Conservation (phyloP, 2,113 vertebrate species). For the Calyptommatus sinebrachiatus region DNA sequence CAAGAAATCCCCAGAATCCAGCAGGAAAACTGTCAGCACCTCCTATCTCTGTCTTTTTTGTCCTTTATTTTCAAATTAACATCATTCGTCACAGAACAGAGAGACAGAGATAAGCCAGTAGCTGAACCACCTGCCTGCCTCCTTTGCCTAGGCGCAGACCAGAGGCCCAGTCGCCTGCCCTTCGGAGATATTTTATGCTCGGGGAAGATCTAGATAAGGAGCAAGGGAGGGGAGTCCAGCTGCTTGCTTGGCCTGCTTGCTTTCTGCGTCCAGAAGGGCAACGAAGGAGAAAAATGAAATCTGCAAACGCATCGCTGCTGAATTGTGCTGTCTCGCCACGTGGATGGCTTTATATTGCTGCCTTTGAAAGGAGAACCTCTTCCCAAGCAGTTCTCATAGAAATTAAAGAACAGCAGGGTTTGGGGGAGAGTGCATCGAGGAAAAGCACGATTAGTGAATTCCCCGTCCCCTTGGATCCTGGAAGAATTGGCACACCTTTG, state of each 20-base stretch:
- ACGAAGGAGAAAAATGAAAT: background rate
- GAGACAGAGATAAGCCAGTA: slow-evolving; percentile 26
- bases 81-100: slow-evolving; percentile 37
- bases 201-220: slow-evolving; percentile 10
- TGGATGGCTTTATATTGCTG: background rate
- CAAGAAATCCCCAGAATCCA: background rate
- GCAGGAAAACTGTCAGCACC: background rate
- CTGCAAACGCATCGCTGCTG: background rate
- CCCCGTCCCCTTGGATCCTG: too few relatives aligned
- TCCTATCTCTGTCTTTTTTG: background rate
- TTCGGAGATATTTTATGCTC: slow-evolving; percentile 25
- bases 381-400: background rate
- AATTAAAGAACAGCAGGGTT: background rate
- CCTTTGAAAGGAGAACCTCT: background rate
- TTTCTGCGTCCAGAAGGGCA: background rate
- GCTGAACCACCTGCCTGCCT: slow-evolving; percentile 35
- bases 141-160: background rate
- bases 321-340: too few relatives aligned
- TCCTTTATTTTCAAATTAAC: slow-evolving; percentile 27
- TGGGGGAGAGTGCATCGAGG: too few relatives aligned
- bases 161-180: slow-evolving; percentile 25
- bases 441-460: too few relatives aligned
- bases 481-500: too few relatives aligned
- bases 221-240: background rate
- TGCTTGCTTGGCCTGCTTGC: background rate